phyloP scores from a whole-genome alignment of 2,113 vertebrate genomes.

The Scatophagus argus region DNA sequence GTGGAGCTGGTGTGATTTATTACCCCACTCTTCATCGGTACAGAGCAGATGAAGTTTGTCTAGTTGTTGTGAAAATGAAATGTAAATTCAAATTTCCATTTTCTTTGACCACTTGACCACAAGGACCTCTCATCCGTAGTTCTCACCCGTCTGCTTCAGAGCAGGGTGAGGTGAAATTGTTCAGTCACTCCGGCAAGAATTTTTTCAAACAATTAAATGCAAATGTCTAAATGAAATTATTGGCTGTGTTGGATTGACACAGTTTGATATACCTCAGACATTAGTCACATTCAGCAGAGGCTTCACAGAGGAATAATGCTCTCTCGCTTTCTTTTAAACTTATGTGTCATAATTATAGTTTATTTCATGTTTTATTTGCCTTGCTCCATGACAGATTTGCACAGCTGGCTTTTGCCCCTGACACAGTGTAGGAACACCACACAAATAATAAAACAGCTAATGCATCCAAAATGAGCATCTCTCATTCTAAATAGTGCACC shows the following conservation, averaged over 20 bases:
- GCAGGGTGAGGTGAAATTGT: not conserved
- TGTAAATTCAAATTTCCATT: not conserved
- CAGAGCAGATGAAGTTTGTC: not conserved
- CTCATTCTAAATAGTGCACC: conserved; percentile 6
- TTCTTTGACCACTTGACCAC: too few species aligned
- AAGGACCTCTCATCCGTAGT: not conserved
- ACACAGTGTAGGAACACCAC: not conserved
- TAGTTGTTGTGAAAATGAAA: not conserved
- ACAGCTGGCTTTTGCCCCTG: not conserved
- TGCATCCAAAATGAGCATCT: not conserved
- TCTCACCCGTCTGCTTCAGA: not conserved
- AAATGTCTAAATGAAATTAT: not conserved
- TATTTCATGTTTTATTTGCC: conserved; percentile 4
- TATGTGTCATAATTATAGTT: not conserved
- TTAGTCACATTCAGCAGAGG: not conserved
- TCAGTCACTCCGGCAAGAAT: not conserved
- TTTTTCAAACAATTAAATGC: not conserved
- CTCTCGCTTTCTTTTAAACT: not conserved
- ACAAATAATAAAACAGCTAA: conserved; percentile 1
- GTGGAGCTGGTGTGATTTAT: too few species aligned
- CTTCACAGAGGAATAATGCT: not conserved
- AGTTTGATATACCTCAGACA: not conserved
- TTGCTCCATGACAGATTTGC: not conserved
- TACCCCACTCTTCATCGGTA: not conserved
- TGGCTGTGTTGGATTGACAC: not conserved